Percentiles rank a stretch among this genome's conserved stretches.
These are phyloP conservation scores for Neopipo cinnamomea DNA, from an alignment of 2,113 vertebrate species.

Conservation along the genomic window DNA sequence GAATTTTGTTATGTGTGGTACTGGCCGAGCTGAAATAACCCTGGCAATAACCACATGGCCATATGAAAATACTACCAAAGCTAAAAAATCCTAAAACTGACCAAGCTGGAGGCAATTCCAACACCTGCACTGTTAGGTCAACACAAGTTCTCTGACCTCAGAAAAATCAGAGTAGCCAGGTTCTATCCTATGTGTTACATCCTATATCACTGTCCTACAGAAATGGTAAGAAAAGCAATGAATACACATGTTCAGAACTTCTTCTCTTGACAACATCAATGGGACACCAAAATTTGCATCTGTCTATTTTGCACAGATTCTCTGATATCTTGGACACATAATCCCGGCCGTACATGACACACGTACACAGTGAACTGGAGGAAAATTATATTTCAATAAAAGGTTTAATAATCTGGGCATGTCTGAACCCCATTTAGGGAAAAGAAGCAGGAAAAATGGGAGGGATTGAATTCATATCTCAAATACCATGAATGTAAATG, in stretches of 20 bases:
- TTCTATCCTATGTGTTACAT: not conserved
- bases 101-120: not conserved
- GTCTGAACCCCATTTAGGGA: not conserved
- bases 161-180: not conserved
- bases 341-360: not conserved
- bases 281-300: not conserved
- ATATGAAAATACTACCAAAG: not conserved
- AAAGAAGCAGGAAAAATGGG: not conserved
- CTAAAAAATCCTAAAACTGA: not conserved
- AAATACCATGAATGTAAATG: not conserved
- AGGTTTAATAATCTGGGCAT: not conserved
- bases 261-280: not conserved
- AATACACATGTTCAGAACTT: not conserved
- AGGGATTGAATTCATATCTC: not conserved
- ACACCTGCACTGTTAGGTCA: not conserved
- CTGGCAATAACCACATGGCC: not conserved
- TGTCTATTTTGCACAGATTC: not conserved
- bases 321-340: not conserved
- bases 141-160: not conserved
- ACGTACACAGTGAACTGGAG: not conserved
- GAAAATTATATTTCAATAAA: not conserved
- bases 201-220: no score
- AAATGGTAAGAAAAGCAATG: not conserved
- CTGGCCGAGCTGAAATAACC: not conserved
- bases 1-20: not conserved